Base-by-base conservation (phyloP, 2,888 invertebrate species). In the Ommatoiulus sabulosus region DNA sequence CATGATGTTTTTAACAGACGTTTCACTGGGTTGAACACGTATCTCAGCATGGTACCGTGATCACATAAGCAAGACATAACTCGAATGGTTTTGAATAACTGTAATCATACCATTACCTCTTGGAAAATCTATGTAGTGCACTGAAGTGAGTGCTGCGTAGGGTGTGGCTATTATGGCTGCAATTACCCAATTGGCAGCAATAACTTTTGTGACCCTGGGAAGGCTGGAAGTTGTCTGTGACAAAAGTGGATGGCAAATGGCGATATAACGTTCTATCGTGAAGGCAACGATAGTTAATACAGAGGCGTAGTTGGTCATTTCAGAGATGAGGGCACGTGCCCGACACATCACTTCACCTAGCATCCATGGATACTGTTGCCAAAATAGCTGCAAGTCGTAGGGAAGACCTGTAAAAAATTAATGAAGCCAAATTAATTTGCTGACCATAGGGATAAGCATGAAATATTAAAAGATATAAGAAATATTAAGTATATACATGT, bases 281-380 rank as follows among this genome's bases (percentile, higher is more conserved):
- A 98, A 98, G 3, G 97, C 97, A 85, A 97, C 97, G 91, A 98
- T 97, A 44, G 97, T 98, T 91, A 98, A 93, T 87, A 97, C 97
- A 0, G 97, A 97, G 0, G 97, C 97, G 93, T 97, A 97, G 0
- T 89, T 89, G 17, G 88, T 89, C 44, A 86, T 89, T 94, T 97
- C 97, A 0, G 97, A 97, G 89, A 97, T 95, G 87, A 96, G 94
- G 0, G 97, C 96, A 86, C 97, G 93, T 48, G 96, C 93, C 93
- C 97, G 96, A 93, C 98, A 98, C 91, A 97, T 95, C 0, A 94
- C 94, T 89, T 95, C 94, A 0, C 97, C 97, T 89, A 97, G 94
- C 89, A 95, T 94, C 95, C 96, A 97, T 0, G 97, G 97, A 93
- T 97, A 97, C 92, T 97, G 97, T 92, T 97, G 96, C 97, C 97